phyloP scores from a whole-genome alignment of 37 sponge, comb jelly and placozoan genomes.

The Agelas oroides region DNA sequence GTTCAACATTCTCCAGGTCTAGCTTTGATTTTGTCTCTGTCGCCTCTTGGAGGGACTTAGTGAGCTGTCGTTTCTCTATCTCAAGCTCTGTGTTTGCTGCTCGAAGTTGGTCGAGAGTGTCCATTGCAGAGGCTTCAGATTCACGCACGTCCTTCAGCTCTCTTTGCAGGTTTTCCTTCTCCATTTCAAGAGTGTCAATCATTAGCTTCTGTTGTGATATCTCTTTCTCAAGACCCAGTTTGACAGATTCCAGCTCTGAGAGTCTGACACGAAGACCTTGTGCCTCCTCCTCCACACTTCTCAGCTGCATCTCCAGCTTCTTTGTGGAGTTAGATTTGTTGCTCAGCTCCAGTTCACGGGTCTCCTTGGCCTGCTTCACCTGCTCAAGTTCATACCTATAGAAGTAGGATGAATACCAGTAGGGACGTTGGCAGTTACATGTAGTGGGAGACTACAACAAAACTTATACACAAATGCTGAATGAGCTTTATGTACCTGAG shows the following conservation, averaged over 20 bases:
- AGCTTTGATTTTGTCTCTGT: conserved; percentile 33
- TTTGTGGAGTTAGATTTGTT: conserved; percentile 6
- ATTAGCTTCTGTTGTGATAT: conserved; percentile 3
- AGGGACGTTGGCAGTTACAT: too few species aligned
- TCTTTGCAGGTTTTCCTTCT: conserved; percentile 41
- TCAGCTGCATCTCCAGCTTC: conserved; percentile 51
- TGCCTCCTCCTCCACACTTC: conserved; percentile 24
- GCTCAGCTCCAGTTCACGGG: conserved; percentile 13
- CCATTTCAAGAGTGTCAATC: conserved; percentile 38
- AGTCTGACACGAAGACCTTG: conserved; percentile 24
- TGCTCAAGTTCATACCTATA: conserved; percentile 48
- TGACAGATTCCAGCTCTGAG: conserved; percentile 24
- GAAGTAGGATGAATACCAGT: too few species aligned
- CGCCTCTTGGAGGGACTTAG: conserved; percentile 34
- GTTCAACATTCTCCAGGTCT: conserved; percentile 40
- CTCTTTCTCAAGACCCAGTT: conserved; percentile 31
- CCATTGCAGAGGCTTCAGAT: conserved; percentile 24
- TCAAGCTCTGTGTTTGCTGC: conserved; percentile 49
- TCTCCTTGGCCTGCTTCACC: conserved; percentile 42
- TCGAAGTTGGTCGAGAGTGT: conserved; percentile 33
- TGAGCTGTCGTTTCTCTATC: conserved; percentile 39
- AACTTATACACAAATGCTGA: neutral
- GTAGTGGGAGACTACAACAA: too few species aligned
- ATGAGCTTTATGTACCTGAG: conserved; percentile 25
- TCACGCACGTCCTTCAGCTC: conserved; percentile 22